These are phyloP conservation scores for Habropoda laboriosa DNA, from an alignment of 1,140 invertebrate genomes.

Conservation along the genomic window DNA sequence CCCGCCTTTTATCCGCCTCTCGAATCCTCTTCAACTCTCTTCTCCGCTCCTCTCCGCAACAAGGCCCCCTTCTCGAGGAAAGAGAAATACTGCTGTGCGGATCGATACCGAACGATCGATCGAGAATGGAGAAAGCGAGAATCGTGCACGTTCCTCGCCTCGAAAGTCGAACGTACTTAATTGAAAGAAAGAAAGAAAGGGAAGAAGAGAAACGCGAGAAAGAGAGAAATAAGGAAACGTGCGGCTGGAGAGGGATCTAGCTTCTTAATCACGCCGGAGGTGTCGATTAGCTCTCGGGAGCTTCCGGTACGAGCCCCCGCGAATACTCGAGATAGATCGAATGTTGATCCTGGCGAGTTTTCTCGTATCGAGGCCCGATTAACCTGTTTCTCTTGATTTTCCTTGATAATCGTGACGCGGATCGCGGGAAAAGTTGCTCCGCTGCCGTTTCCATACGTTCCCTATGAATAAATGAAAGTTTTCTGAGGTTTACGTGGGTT, in stretches of 20 bases:
- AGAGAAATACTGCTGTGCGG: slow-evolving; percentile 35
- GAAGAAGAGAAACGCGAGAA: no score
- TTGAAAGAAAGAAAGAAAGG: slow-evolving; percentile 11
- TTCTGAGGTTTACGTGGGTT: not conserved
- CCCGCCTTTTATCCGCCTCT: slow-evolving; percentile 29
- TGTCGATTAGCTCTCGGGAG: slow-evolving; percentile 22
- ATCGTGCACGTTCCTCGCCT: slow-evolving; percentile 49
- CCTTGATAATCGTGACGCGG: not conserved
- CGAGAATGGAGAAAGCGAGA: slow-evolving; percentile 64
- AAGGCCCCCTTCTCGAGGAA: not conserved
- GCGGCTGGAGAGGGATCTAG: not conserved
- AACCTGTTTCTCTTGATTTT: slow-evolving; percentile 15
- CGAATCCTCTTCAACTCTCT: not conserved
- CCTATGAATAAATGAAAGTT: no score
- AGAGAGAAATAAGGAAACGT: not conserved
- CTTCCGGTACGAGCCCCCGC: not conserved
- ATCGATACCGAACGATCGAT: slow-evolving; percentile 71
- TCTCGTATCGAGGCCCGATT: not conserved
- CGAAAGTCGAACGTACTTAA: slow-evolving; percentile 43
- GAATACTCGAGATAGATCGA: slow-evolving; percentile 9
- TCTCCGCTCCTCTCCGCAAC: not conserved
- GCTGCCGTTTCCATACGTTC: not conserved
- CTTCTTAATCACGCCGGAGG: slow-evolving; percentile 15
- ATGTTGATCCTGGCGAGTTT: not conserved
- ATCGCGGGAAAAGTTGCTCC: slow-evolving; percentile 1